Evolutionary conservation across 1,140 invertebrate genomes (phyloP).

Genomic region (Anthonomus grandis): DNA sequence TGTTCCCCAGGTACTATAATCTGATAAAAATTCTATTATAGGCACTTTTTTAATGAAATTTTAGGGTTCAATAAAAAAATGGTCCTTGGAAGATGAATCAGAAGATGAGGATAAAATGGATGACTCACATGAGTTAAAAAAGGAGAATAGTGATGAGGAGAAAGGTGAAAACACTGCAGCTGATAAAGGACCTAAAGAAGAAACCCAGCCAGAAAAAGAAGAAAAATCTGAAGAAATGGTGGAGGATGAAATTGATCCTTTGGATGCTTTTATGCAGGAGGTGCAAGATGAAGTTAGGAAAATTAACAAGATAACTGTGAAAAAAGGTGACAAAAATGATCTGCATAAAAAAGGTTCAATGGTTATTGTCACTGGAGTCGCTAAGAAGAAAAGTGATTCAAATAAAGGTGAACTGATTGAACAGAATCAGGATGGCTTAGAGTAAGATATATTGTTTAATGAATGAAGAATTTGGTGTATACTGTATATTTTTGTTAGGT

Average conservation of each 20-base stretch:
- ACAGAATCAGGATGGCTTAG: slow-evolving; percentile 94
- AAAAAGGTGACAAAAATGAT: slow-evolving; percentile 46
- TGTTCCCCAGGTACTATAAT: slow-evolving; percentile 40
- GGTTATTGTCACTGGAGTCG: slow-evolving; percentile 85
- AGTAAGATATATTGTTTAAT: slow-evolving; percentile 61
- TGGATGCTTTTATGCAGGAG: slow-evolving; percentile 48
- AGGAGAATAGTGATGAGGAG: slow-evolving; percentile 44
- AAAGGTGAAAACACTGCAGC: slow-evolving; percentile 40
- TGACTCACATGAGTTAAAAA: slow-evolving; percentile 52
- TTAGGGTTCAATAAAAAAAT: slow-evolving; percentile 68
- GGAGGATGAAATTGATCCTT: slow-evolving; percentile 39
- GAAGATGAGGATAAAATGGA: slow-evolving; percentile 62
- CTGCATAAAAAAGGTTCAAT: slow-evolving; percentile 54
- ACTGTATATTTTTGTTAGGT: slow-evolving; percentile 12
- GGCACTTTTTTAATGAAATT: background rate
- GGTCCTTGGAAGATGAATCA: slow-evolving; percentile 90
- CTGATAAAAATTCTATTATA: background rate
- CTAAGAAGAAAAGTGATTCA: slow-evolving; percentile 75
- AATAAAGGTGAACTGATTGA: slow-evolving; percentile 92
- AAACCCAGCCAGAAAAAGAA: slow-evolving; percentile 64
- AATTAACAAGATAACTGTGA: slow-evolving; percentile 74
- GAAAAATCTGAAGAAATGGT: slow-evolving; percentile 54
- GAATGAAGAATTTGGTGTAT: too few relatives aligned
- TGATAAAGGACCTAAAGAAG: slow-evolving; percentile 34
- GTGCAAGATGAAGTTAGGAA: slow-evolving; percentile 88